Base-by-base conservation (phyloP, 2,888 invertebrate genomes). In the Campoletis raptor region DNA sequence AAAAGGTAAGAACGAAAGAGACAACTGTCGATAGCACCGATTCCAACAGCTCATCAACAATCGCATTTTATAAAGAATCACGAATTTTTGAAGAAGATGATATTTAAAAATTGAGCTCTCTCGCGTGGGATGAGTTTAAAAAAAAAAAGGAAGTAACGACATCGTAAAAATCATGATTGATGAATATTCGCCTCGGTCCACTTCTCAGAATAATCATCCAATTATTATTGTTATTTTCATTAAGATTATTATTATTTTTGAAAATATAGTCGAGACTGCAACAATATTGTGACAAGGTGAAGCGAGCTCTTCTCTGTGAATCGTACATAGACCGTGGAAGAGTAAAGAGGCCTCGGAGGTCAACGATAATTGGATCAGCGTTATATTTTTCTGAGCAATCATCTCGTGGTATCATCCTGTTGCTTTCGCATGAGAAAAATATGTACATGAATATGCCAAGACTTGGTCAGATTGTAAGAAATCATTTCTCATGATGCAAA, bases 361-460 rank as follows among this genome's bases (percentile, higher is more conserved):
- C 81, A 84, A 45, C 66, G 70, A 57, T 86, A 86, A 86, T 86
- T 84, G 84, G 79, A 86, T 81, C 81, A 69, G 18, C 36, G 45
- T 52, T 73, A 77, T 83, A 70, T 81, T 72, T 48, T 42, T 54
- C 66, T 52, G 70, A 70, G 45, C 37, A 40, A 72, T 61, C 69
- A 8, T 72, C 73, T 40, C 73, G 24, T n/a, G 42, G 73, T 52
- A 66, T 82, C 74, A 76, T 83, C 79, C 37, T 37, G 76, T 40
- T 72, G 36, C 45, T 37, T 7, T 40, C 40, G 40, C 18, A 36
- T 54, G n/a, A 69, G 8, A 54, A 78, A 77, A 77, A 48, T 74
- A 48, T 74, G 21, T 52, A 36, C 8, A 73, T 54, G 73, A 24
- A 61, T 61, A 70, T 64, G 30, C 15, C 24, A 52, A 18, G n/a